Conservation (phyloP, 2,113 vertebrate genomes). For the Dolichotis patagonum region DNA sequence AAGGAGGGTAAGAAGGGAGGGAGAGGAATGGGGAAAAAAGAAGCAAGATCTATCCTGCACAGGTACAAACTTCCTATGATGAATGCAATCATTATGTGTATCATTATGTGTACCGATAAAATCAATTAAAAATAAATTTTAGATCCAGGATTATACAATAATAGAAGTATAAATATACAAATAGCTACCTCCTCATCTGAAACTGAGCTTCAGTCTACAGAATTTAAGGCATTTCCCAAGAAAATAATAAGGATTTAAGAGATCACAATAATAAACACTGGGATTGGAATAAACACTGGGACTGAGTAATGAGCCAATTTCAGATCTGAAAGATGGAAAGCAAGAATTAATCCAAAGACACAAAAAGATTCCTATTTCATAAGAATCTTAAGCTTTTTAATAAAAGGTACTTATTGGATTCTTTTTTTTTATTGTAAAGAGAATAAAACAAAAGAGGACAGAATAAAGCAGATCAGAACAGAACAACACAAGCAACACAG, state of each 20-base stretch:
- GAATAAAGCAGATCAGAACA: too few species aligned
- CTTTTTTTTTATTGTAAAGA: too few species aligned
- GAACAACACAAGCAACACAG: too few species aligned
- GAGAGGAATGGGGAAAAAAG: not conserved
- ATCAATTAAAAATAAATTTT: not conserved
- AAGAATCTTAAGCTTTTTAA: slow-evolving; percentile 21
- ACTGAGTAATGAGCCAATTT: not conserved
- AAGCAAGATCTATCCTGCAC: not conserved
- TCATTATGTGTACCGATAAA: not conserved
- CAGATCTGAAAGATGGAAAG: not conserved
- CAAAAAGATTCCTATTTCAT: not conserved
- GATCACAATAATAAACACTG: not conserved
- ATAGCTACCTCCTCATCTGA: not conserved
- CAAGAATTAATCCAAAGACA: not conserved
- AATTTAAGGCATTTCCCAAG: not conserved
- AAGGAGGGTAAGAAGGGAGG: not conserved
- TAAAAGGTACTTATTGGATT: not conserved
- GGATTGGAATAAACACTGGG: not conserved
- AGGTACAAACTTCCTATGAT: not conserved
- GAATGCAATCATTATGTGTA: not conserved
- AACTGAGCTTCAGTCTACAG: not conserved
- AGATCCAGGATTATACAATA: not conserved
- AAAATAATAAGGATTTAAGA: not conserved
- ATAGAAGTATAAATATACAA: not conserved
- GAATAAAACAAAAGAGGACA: too few species aligned